Percentiles rank a stretch among this genome's conserved stretches.
These are phyloP conservation scores for Chiloscyllium plagiosum DNA, from an alignment of 2,113 vertebrate genomes.

Conservation along the genomic window DNA sequence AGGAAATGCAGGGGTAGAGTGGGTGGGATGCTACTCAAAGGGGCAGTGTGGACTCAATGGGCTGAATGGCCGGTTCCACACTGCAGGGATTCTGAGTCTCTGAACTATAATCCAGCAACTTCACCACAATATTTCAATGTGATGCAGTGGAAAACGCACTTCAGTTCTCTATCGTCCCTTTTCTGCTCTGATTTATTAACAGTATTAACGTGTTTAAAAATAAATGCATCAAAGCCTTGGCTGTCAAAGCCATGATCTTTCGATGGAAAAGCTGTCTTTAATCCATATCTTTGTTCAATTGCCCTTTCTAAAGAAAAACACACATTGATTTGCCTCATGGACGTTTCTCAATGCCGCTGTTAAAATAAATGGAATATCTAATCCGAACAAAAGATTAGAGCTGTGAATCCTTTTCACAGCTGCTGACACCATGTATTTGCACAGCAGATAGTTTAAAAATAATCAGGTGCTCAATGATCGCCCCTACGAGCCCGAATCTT, in stretches of 20 bases:
- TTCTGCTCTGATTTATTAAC: neutral
- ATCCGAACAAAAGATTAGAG: neutral
- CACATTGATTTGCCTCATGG: neutral
- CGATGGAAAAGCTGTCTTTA: neutral
- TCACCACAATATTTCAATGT: neutral
- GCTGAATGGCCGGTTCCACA: no score
- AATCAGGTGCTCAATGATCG: neutral
- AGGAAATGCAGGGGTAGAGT: no score
- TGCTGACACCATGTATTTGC: neutral
- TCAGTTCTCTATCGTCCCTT: neutral
- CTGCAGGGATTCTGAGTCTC: no score
- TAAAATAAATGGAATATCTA: neutral
- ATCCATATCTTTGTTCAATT: neutral
- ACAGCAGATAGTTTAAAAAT: neutral
- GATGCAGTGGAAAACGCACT: neutral
- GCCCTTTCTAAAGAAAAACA: neutral
- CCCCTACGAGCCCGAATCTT: neutral
- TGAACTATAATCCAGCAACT: no score
- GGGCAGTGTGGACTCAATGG: no score
- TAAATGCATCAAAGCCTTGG: neutral
- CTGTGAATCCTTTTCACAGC: neutral
- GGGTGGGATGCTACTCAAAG: no score
- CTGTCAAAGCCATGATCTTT: neutral
- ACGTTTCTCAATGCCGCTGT: neutral
- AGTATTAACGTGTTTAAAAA: neutral